These are phyloP conservation scores for Pelodytes ibericus DNA, from an alignment of 2,797 vertebrate species.

Conservation along the genomic window DNA sequence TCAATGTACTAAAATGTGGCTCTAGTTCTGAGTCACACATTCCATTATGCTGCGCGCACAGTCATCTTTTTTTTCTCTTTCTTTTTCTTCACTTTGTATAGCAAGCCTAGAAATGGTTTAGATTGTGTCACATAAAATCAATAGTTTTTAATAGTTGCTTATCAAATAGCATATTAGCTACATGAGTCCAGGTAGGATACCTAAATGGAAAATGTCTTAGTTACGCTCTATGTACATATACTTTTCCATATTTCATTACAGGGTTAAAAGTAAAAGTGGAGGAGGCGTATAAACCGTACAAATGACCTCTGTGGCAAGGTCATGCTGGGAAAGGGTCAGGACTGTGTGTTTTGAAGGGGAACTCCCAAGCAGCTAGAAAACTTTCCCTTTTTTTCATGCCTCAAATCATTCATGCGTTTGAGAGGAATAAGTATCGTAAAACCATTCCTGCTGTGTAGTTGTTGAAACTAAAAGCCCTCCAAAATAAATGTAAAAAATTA, in stretches of 20 bases:
- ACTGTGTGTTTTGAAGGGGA: not conserved
- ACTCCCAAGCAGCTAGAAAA: not conserved
- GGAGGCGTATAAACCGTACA: no score
- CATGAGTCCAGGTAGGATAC: no score
- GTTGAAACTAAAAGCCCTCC: not conserved
- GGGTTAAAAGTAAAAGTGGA: no score
- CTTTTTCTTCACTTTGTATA: not conserved
- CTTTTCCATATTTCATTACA: no score
- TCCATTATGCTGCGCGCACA: constrained; percentile 39
- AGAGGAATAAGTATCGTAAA: not conserved
- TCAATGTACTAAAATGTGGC: constrained; percentile 46
- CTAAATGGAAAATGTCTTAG: no score
- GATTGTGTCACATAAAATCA: not conserved
- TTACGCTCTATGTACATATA: no score
- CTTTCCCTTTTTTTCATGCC: constrained; percentile 9
- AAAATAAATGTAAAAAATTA: no score
- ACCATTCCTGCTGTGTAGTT: not conserved
- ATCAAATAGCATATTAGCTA: not conserved
- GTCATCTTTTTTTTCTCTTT: not conserved
- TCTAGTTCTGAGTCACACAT: constrained; percentile 52
- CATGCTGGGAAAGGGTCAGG: not conserved
- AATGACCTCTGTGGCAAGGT: not conserved
- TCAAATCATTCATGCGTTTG: not conserved
- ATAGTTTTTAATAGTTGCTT: not conserved
- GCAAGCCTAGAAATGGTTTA: constrained; percentile 21